Conservation (phyloP, 1,140 invertebrate genomes). For the Ips typographus region DNA sequence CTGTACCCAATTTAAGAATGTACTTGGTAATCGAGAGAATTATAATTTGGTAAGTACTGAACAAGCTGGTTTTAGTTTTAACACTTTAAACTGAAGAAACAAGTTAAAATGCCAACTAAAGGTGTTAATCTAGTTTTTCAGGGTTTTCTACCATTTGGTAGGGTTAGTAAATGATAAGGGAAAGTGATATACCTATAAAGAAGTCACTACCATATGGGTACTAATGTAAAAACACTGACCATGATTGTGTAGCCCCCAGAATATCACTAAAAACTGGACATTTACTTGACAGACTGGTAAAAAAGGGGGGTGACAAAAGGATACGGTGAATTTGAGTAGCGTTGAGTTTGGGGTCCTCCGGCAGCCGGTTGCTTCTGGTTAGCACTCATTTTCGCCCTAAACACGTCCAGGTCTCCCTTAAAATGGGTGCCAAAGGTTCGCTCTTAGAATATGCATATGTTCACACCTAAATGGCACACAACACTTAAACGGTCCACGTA, state of each 20-base stretch:
- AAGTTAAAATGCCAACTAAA: not conserved
- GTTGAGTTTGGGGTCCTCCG: conserved; percentile 46
- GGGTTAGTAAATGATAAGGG: not conserved
- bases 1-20: too few species aligned
- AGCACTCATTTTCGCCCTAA: conserved; percentile 47
- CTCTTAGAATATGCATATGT: conserved; percentile 49
- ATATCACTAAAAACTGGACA: conserved; percentile 38
- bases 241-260: conserved; percentile 1
- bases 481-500: conserved; percentile 37
- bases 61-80: too few species aligned
- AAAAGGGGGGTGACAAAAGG: conserved; percentile 37
- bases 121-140: too few species aligned
- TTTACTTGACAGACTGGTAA: conserved; percentile 47
- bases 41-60: too few species aligned
- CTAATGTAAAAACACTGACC: not conserved
- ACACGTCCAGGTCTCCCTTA: conserved; percentile 45
- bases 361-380: conserved; percentile 51
- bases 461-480: conserved; percentile 40
- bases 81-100: conserved; percentile 4
- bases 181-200: not conserved
- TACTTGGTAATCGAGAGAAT: too few species aligned
- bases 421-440: conserved; percentile 47
- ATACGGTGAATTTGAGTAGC: conserved; percentile 47
- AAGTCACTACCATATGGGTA: not conserved
- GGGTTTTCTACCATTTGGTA: conserved; percentile 14